These are phyloP conservation scores for Synanthedon myopaeformis DNA, from an alignment of 2,888 invertebrate species.

Conservation along the genomic window DNA sequence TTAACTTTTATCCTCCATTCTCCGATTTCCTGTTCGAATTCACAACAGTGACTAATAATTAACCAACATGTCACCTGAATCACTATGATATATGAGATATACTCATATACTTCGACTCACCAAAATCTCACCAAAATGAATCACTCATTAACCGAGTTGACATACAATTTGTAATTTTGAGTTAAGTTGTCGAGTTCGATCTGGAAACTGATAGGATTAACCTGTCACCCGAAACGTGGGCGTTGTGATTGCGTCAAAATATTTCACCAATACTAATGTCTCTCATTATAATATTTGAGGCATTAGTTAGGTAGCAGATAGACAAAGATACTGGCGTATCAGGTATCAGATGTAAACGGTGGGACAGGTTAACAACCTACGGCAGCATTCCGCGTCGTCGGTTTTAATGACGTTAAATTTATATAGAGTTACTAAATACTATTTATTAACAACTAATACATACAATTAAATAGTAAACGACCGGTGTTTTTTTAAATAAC, in stretches of 20 bases:
- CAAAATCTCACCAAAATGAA: not conserved
- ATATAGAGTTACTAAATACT: constrained; percentile 26
- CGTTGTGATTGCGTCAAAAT: constrained; percentile 4
- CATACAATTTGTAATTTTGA: not conserved
- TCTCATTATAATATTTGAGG: constrained; percentile 45
- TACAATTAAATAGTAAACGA: too few relatives aligned
- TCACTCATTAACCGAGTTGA: not conserved
- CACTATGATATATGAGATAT: not conserved
- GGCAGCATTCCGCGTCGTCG: constrained; percentile 44
- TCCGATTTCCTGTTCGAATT: too few relatives aligned
- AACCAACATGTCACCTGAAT: not conserved
- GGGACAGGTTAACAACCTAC: constrained; percentile 58
- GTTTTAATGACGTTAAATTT: constrained; percentile 39
- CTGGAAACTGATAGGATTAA: not conserved
- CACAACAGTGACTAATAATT: too few relatives aligned
- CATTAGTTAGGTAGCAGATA: constrained; percentile 48
- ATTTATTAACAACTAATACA: too few relatives aligned
- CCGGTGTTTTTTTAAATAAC: too few relatives aligned
- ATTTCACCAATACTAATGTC: constrained; percentile 30
- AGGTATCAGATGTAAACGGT: constrained; percentile 53
- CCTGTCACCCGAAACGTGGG: constrained; percentile 3
- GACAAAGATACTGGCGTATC: constrained; percentile 50
- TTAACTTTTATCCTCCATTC: too few relatives aligned
- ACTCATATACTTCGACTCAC: not conserved
- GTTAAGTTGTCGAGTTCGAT: not conserved